phyloP scores from a whole-genome alignment of 2,113 vertebrate genomes.

The Pardalotus punctatus region DNA sequence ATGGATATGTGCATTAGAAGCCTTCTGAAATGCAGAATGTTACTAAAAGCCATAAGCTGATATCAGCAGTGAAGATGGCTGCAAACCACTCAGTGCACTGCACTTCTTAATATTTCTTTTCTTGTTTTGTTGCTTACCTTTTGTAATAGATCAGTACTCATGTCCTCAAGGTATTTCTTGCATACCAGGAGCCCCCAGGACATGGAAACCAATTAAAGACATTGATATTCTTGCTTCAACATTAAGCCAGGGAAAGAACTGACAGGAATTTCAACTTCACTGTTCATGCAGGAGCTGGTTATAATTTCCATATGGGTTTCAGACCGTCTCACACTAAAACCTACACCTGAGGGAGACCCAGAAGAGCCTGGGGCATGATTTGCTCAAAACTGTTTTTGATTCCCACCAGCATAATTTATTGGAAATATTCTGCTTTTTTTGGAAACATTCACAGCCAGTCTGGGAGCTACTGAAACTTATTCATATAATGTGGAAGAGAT shows the following conservation, averaged over 20 bases:
- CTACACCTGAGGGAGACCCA: background rate
- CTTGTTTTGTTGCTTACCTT: background rate
- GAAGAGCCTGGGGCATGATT: background rate
- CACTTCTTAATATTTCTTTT: background rate
- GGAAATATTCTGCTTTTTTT: background rate
- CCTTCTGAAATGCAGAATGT: background rate
- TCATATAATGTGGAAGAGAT: background rate
- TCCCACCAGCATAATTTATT: background rate
- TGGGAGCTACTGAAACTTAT: background rate
- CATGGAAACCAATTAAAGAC: background rate
- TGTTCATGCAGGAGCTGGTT: background rate
- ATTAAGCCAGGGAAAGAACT: background rate
- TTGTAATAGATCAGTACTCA: background rate
- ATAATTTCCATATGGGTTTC: background rate
- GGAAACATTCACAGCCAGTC: background rate
- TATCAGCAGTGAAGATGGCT: background rate
- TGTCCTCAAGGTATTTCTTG: background rate
- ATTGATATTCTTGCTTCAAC: background rate
- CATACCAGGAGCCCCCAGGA: background rate
- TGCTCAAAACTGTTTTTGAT: background rate
- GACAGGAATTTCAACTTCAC: background rate
- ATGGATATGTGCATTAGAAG: background rate
- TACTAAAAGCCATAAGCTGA: background rate
- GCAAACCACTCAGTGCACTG: background rate
- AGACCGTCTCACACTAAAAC: background rate